Conservation (phyloP, 2,888 invertebrate species). For the Drosophila phalerata region DNA sequence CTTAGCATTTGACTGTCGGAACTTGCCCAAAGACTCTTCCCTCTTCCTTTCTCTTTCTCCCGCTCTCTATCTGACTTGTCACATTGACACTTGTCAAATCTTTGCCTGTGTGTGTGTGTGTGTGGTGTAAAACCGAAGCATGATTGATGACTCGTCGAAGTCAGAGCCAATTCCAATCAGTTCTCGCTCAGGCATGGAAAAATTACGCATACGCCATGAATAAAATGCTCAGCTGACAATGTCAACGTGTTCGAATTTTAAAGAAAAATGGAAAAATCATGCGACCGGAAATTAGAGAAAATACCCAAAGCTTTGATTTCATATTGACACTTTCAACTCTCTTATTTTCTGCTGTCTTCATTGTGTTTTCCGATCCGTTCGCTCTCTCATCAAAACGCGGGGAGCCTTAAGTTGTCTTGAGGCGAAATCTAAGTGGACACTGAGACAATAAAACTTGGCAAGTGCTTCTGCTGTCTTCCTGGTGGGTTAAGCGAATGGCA, state of each 20-base stretch:
- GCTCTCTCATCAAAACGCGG: conserved; percentile 4
- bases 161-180: conserved; percentile 70
- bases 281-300: conserved; percentile 76
- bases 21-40: conserved; percentile 45
- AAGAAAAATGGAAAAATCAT: conserved; percentile 67
- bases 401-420: conserved; percentile 68
- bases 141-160: conserved; percentile 80
- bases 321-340: conserved; percentile 41
- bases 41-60: background rate
- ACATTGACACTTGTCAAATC: conserved; percentile 79
- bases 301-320: conserved; percentile 71
- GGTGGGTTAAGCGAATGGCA: conserved; percentile 46
- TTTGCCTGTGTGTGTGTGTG: conserved; percentile 64
- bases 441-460: conserved; percentile 78
- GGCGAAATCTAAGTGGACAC: conserved; percentile 77
- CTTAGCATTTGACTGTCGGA: conserved; percentile 76
- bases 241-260: conserved; percentile 30
- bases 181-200: conserved; percentile 47
- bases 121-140: conserved; percentile 76
- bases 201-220: conserved; percentile 73
- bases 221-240: conserved; percentile 56
- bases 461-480: conserved; percentile 55
- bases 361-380: background rate
- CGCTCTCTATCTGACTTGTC: conserved; percentile 54
- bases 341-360: background rate